A percentile compares a stretch with the other conserved stretches of the same genome.
Evolutionary conservation across 2,888 invertebrate genomes (phyloP).

Genomic region (Melipona beecheii): DNA sequence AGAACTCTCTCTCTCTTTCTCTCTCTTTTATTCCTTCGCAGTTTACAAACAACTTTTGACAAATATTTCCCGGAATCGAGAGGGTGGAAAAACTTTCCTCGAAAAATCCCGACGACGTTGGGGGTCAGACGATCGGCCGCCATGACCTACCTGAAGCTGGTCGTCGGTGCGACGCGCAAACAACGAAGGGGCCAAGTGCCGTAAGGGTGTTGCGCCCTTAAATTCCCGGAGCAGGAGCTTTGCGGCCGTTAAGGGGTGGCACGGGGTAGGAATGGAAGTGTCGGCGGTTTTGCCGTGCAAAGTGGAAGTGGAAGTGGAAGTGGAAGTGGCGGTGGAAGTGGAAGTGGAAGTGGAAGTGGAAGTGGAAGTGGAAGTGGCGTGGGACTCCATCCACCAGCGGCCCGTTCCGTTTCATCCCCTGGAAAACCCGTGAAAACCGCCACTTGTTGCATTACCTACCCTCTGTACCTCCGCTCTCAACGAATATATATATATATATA

Average conservation of each 20-base stretch:
- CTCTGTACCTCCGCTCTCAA: constrained; percentile 54
- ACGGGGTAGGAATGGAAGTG: constrained; percentile 37
- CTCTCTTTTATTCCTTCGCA: too few species aligned
- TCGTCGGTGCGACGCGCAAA: constrained; percentile 24
- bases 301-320: constrained; percentile 34
- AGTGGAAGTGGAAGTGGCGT: constrained; percentile 73
- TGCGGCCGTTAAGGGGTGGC: constrained; percentile 71
- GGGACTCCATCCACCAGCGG: constrained; percentile 73
- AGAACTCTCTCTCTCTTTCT: too few species aligned
- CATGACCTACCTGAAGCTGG: constrained; percentile 76
- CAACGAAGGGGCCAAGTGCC: constrained; percentile 63
- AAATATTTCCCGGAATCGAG: too few species aligned
- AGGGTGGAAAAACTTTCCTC: too few species aligned
- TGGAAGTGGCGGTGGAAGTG: constrained; percentile 34
- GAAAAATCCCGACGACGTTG: too few species aligned
- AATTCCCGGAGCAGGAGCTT: constrained; percentile 75
- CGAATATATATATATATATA: constrained; percentile 63
- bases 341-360: constrained; percentile 53
- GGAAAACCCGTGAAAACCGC: constrained; percentile 84
- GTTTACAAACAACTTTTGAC: too few species aligned
- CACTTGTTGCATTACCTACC: constrained; percentile 83
- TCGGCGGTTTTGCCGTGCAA: constrained; percentile 69
- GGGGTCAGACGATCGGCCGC: constrained; percentile 65
- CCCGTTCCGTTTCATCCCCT: constrained; percentile 80
- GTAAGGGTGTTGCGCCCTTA: constrained; percentile 77